Base-by-base conservation (phyloP, 2,888 invertebrate species). In the Tetragonula carbonaria region DNA sequence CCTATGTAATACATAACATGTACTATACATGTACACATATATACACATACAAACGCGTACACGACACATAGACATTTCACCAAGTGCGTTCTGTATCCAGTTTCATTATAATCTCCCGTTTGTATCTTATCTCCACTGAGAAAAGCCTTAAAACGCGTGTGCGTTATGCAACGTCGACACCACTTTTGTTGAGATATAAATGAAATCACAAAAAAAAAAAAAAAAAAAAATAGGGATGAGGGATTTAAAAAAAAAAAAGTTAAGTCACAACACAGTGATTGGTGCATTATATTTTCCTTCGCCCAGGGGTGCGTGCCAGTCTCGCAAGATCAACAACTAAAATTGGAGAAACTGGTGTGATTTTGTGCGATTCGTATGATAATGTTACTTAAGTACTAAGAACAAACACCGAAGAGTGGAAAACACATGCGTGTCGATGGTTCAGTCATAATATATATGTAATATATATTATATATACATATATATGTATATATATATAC, bases 391-490 rank as follows among this genome's bases (percentile, higher is more conserved):
- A 93, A 89, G 89, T 90, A 89, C 85, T 89, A 87, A 88, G 81
- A 86, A 87, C 81, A 86, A 87, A 89, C 85, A 90, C 88, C 90
- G 90, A 90, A 88, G 86, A 84, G 88, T 87, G 85, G 87, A 78
- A 38, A 86, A 86, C 87, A 85, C 86, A 89, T 82, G 83, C 86
- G 86, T 83, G 91, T 93, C 92, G 94, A 93, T 93, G 93, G 90
- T 93, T 94, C 94, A 93, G 93, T 93, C 93, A 92, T 94, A 94
- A 94, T 93, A 94, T 94, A 94, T 94, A 93, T 94, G 93, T 93
- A 94, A 93, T 94, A 94, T 94, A 93, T 93, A 93, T 93, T 92
- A 92, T 92, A 92, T 92, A 91, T 90, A 93, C 38, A 72, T 51
- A 71, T 77, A 75, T 70, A 80, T 91, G 92, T 87, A 84, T 74